Evolutionary conservation across 2,113 vertebrate genomes (phyloP).

Genomic region (Tiliqua scincoides): DNA sequence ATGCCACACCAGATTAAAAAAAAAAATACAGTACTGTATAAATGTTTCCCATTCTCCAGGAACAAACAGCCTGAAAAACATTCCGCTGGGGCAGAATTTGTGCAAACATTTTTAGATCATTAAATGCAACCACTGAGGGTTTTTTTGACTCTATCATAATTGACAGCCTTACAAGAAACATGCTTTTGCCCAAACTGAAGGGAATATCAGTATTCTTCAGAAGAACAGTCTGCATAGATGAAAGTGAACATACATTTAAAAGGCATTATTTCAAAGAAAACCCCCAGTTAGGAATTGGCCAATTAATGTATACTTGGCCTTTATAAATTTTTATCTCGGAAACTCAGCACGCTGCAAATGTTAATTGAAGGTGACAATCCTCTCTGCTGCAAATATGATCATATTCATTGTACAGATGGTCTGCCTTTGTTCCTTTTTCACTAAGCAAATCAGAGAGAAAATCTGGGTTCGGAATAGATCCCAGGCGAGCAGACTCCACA

Average conservation of each 20-base stretch:
- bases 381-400: neutral
- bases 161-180: neutral
- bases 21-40: neutral
- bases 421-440: slow-evolving; percentile 6
- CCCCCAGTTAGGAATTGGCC: neutral
- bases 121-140: slow-evolving; percentile 6
- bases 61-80: neutral
- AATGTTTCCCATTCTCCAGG: neutral
- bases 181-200: neutral
- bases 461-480: neutral
- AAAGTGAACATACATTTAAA: neutral
- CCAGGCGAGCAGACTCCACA: neutral
- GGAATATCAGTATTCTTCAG: slow-evolving; percentile 10
- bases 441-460: neutral
- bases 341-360: neutral
- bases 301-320: neutral
- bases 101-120: neutral
- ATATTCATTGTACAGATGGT: neutral
- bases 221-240: neutral
- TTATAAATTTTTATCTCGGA: neutral
- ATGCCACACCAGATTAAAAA: neutral
- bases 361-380: slow-evolving; percentile 20
- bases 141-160: neutral
- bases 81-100: neutral
- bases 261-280: neutral